Percentiles rank a stretch among this genome's conserved stretches.
phyloP scores from a whole-genome alignment of 2,888 invertebrate species.

The Caenorhabditis japonica region DNA sequence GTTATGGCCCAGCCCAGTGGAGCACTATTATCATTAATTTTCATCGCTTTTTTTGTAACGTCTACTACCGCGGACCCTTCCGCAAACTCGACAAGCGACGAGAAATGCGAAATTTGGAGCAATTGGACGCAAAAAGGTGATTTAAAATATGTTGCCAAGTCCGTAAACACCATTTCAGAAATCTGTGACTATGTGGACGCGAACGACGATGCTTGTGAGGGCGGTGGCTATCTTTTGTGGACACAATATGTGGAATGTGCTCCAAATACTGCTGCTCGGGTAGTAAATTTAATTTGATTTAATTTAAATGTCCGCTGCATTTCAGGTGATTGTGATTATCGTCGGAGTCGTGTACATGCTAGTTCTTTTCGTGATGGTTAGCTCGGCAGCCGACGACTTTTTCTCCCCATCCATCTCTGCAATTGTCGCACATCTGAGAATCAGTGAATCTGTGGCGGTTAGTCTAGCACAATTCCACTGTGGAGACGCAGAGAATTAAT shows the following conservation, averaged over 20 bases:
- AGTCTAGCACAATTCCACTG: slow-evolving; percentile 64
- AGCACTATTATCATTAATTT: neutral
- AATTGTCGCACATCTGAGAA: slow-evolving; percentile 78
- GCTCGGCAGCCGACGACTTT: slow-evolving; percentile 70
- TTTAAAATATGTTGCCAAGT: neutral
- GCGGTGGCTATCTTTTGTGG: slow-evolving; percentile 70
- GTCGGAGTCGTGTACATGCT: slow-evolving; percentile 57
- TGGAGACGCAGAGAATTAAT: no score
- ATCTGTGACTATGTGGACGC: slow-evolving; percentile 60
- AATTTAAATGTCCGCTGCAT: no score
- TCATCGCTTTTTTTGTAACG: neutral
- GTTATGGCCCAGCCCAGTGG: slow-evolving; percentile 34
- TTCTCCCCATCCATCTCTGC: slow-evolving; percentile 79
- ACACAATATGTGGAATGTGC: slow-evolving; percentile 62
- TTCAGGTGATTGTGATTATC: slow-evolving; percentile 54
- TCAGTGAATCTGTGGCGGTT: slow-evolving; percentile 79
- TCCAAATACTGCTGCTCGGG: slow-evolving; percentile 20
- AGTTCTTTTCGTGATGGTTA: slow-evolving; percentile 66
- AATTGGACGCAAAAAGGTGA: slow-evolving; percentile 42
- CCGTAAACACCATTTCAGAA: slow-evolving; percentile 32
- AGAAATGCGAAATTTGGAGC: slow-evolving; percentile 39
- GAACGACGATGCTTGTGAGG: slow-evolving; percentile 66
- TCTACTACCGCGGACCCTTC: neutral
- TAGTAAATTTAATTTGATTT: neutral
- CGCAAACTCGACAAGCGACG: slow-evolving; percentile 11